phyloP scores from a whole-genome alignment of 1,140 invertebrate genomes.

The Pantala flavescens region DNA sequence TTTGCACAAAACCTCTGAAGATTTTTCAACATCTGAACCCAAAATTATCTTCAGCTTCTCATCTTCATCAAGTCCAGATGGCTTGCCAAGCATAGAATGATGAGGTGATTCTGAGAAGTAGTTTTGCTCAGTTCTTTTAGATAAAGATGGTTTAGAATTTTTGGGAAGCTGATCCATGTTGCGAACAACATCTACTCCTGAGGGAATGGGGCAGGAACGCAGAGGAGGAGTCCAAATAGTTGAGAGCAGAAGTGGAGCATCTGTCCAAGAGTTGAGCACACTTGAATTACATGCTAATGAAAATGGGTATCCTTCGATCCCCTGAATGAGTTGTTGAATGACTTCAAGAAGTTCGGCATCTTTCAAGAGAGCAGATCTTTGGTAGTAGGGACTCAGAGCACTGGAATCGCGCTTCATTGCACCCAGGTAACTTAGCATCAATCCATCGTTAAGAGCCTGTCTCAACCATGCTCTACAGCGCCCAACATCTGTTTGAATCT shows the following conservation, averaged over 20 bases:
- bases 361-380: slow-evolving; percentile 61
- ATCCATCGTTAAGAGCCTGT: slow-evolving; percentile 74
- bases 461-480: slow-evolving; percentile 84
- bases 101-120: not conserved
- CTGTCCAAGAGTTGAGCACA: slow-evolving; percentile 79
- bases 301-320: slow-evolving; percentile 65
- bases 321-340: slow-evolving; percentile 60
- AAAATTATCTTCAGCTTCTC: slow-evolving; percentile 28
- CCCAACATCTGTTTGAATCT: slow-evolving; percentile 81
- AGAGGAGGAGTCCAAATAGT: slow-evolving; percentile 72
- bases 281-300: slow-evolving; percentile 77
- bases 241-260: slow-evolving; percentile 68
- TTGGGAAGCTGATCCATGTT: slow-evolving; percentile 35
- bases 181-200: slow-evolving; percentile 59
- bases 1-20: slow-evolving; percentile 17
- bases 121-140: not conserved
- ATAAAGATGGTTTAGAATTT: no score
- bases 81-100: slow-evolving; percentile 32
- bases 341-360: slow-evolving; percentile 71
- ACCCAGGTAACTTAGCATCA: slow-evolving; percentile 74
- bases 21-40: slow-evolving; percentile 17
- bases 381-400: slow-evolving; percentile 68
- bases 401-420: slow-evolving; percentile 59
- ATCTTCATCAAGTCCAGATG: slow-evolving; percentile 35
- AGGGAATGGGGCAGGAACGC: slow-evolving; percentile 52